A percentile compares a stretch with the other conserved stretches of the same genome.
These are phyloP conservation scores for Recurvirostra avosetta DNA, from an alignment of 2,113 vertebrate species.

Conservation along the genomic window DNA sequence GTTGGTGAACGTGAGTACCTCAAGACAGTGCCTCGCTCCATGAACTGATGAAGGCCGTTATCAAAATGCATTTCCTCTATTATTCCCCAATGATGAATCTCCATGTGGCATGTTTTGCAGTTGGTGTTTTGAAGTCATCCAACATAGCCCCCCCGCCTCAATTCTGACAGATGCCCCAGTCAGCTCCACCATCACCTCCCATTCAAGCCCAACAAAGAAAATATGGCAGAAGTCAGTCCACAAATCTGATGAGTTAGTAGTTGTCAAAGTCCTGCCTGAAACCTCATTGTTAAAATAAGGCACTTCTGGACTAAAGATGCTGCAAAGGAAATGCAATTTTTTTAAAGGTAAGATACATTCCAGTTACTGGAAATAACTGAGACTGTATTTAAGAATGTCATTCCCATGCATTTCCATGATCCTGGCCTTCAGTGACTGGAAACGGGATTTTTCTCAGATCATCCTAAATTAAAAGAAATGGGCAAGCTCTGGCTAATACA, in stretches of 20 bases:
- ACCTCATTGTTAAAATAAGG: background rate
- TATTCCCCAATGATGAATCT: background rate
- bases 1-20: accelerated
- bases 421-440: background rate
- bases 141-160: background rate
- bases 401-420: background rate
- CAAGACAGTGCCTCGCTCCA: background rate
- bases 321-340: background rate
- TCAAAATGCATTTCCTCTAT: background rate
- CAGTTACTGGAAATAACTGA: background rate
- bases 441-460: background rate
- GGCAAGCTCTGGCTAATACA: background rate
- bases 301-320: background rate
- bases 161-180: background rate
- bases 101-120: background rate
- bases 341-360: background rate
- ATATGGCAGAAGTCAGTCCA: background rate
- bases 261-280: background rate
- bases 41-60: accelerated
- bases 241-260: background rate
- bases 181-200: background rate
- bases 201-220: background rate
- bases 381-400: background rate
- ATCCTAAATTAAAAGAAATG: background rate
- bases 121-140: background rate